phyloP scores from a whole-genome alignment of 2,888 invertebrate species.

The Dryobotodes eremita region DNA sequence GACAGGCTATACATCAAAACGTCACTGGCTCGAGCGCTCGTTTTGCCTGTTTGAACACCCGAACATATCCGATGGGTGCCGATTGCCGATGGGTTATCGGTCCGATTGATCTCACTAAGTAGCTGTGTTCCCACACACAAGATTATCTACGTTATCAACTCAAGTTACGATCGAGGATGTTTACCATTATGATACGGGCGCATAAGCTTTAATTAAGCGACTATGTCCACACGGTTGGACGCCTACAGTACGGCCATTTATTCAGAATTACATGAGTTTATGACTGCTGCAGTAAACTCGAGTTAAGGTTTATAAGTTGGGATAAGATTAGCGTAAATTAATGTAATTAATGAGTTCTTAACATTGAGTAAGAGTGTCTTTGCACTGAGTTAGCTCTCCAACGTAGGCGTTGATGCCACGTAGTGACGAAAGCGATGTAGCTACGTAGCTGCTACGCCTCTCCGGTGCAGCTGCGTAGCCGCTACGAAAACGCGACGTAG shows the following conservation, averaged over 20 bases:
- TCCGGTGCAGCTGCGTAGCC: neutral
- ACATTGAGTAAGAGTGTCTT: slow-evolving; percentile 1
- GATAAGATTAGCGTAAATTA: slow-evolving; percentile 22
- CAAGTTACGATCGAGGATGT: slow-evolving; percentile 57
- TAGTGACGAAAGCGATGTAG: too few relatives aligned
- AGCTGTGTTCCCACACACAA: slow-evolving; percentile 69
- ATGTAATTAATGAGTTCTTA: neutral
- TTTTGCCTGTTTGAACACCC: slow-evolving; percentile 68
- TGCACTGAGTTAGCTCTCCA: neutral
- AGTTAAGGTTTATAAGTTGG: slow-evolving; percentile 6
- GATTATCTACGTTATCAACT: slow-evolving; percentile 59
- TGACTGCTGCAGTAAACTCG: slow-evolving; percentile 39
- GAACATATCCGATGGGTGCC: slow-evolving; percentile 70
- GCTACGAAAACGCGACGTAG: slow-evolving; percentile 2
- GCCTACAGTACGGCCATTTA: slow-evolving; percentile 32
- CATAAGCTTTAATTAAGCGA: slow-evolving; percentile 56
- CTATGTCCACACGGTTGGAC: slow-evolving; percentile 40
- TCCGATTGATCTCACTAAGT: slow-evolving; percentile 77
- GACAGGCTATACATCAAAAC: slow-evolving; percentile 85
- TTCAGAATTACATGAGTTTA: slow-evolving; percentile 34
- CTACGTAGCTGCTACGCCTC: neutral
- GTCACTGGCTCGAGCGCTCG: slow-evolving; percentile 67
- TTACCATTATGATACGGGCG: slow-evolving; percentile 43
- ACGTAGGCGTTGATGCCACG: neutral
- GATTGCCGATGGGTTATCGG: slow-evolving; percentile 73